Base-by-base conservation (phyloP, 2,888 invertebrate genomes). In the Cataglyphis rosenhaueri region DNA sequence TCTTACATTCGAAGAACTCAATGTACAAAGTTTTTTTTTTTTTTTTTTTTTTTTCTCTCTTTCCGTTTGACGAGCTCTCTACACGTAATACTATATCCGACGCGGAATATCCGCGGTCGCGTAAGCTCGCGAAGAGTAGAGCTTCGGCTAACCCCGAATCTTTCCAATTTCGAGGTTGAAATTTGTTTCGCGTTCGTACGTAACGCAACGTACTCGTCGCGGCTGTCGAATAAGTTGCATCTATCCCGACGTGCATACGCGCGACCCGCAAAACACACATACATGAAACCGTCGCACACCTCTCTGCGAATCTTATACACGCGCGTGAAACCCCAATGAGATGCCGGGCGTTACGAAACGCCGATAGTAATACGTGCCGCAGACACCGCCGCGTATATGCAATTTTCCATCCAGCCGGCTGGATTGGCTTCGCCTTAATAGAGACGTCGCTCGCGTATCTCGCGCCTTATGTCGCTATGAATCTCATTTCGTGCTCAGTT, bases 141-240 rank as follows among this genome's bases (percentile, higher is more conserved):
- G 35, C 48, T 15, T 25, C 61, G 61, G 66, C 52, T 55, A 48
- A 55, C 52, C 25, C 55, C 41, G 55, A 76, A 76, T 76, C 62
- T 76, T 76, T 76, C 76, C 76, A 76, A 76, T 76, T 76, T 66
- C 68, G 35, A 68, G 68, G n/a, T 38, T 44, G 76, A 55, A 68
- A 76, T 55, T 76, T 76, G 68, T 68, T 41, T 68, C 76, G 68
- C 75, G 55, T 76, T 38, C 25, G 64, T 12, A 35, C 65, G 64
- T 41, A 74, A 64, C 75, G 75, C 55, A 68, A 29, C 76, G 55
- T 57, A 29, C 68, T 68, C 68, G 76, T 76, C 68, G 76, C 68
- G 68, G 76, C 76, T 76, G 76, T 76, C 76, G 76, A 76, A 76
- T 76, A 76, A 68, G 57, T 76, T 68, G 76, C 68, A 41, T 68